These are phyloP conservation scores for Spisula solida DNA, from an alignment of 2,888 invertebrate genomes.

Conservation along the genomic window DNA sequence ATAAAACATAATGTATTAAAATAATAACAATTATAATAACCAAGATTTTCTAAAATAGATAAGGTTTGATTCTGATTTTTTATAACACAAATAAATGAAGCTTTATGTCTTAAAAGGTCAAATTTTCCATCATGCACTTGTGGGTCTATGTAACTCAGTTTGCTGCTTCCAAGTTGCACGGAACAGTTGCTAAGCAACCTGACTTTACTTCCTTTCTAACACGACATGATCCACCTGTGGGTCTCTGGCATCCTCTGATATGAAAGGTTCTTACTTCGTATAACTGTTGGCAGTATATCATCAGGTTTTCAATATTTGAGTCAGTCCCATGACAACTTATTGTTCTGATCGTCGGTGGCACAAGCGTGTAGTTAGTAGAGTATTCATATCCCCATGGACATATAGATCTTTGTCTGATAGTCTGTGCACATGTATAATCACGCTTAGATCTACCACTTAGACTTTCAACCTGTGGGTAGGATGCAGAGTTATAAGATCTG, in stretches of 20 bases:
- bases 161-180: not conserved
- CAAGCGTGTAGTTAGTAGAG: constrained; percentile 10
- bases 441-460: not conserved
- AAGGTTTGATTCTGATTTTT: too few species aligned
- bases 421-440: not conserved
- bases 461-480: not conserved
- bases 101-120: too few species aligned
- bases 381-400: constrained; percentile 1
- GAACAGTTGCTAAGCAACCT: constrained; percentile 20
- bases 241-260: not conserved
- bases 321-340: not conserved
- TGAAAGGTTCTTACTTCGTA: constrained; percentile 8
- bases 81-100: too few species aligned
- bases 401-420: not conserved
- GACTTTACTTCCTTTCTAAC: not conserved
- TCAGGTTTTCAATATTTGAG: not conserved
- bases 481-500: not conserved
- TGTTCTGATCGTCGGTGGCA: not conserved
- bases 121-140: too few species aligned
- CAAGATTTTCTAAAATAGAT: too few species aligned
- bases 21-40: too few species aligned
- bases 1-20: too few species aligned
- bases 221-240: not conserved
- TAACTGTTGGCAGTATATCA: not conserved
- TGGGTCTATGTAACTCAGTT: not conserved